Evolutionary conservation across 1,140 invertebrate species (phyloP).

Genomic region (Pogonomyrmex californicus): DNA sequence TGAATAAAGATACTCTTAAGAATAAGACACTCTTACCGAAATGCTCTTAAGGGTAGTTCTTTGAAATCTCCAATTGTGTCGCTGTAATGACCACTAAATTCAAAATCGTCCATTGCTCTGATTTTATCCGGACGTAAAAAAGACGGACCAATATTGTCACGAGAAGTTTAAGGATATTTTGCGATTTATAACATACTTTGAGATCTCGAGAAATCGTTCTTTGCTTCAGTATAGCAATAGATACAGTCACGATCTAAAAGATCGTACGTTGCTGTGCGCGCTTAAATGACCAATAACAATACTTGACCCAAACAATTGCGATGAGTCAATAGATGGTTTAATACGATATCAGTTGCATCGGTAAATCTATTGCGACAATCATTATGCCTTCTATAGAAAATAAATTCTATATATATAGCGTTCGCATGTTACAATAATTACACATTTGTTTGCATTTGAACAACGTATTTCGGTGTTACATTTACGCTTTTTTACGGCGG

Average conservation of each 20-base stretch:
- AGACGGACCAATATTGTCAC: neutral
- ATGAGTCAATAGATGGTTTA: slow-evolving; percentile 41
- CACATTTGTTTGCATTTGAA: neutral
- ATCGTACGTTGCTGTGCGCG: slow-evolving; percentile 28
- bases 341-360: neutral
- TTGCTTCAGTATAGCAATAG: slow-evolving; percentile 10
- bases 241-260: slow-evolving; percentile 45
- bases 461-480: neutral
- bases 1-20: neutral
- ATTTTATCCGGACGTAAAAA: neutral
- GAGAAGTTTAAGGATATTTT: neutral
- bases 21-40: slow-evolving; percentile 59
- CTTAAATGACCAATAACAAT: slow-evolving; percentile 67
- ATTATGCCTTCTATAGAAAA: slow-evolving; percentile 12
- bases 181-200: neutral
- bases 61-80: slow-evolving; percentile 37
- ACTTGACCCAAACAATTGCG: slow-evolving; percentile 22
- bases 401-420: neutral
- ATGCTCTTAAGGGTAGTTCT: neutral
- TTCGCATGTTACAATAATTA: neutral
- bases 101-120: slow-evolving; percentile 50
- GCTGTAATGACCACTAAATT: slow-evolving; percentile 19
- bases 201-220: neutral
- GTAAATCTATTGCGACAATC: slow-evolving; percentile 28
- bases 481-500: neutral